Percentiles rank a stretch among this genome's conserved stretches.
Evolutionary conservation across 2,113 vertebrate genomes (phyloP).

Genomic region (Sialia sialis): DNA sequence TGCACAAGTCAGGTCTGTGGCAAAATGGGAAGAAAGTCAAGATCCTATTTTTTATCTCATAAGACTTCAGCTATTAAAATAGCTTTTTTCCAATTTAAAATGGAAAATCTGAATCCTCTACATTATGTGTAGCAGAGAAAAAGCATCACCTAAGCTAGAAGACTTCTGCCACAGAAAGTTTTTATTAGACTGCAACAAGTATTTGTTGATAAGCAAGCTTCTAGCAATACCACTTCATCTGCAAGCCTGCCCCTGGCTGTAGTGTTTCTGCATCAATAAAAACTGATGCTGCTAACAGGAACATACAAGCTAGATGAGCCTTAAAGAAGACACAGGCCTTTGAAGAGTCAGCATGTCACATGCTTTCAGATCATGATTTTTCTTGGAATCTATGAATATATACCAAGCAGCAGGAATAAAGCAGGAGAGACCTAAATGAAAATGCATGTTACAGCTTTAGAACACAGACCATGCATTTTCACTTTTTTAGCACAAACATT

Average conservation of each 20-base stretch:
- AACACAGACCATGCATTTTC: not conserved
- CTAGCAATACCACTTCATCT: not conserved
- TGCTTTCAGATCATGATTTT: not conserved
- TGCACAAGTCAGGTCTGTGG: not conserved
- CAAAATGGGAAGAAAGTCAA: not conserved
- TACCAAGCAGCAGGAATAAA: not conserved
- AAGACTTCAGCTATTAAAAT: not conserved
- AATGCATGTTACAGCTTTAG: not conserved
- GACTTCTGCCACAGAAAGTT: not conserved
- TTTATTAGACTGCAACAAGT: not conserved
- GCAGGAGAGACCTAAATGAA: not conserved
- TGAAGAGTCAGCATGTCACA: not conserved
- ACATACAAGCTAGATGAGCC: not conserved
- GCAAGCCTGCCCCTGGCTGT: not conserved
- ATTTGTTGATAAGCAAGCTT: not conserved
- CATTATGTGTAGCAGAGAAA: not conserved
- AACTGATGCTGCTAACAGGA: not conserved
- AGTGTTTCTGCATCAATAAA: not conserved
- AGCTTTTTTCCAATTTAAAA: not conserved
- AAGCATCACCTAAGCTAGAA: not conserved
- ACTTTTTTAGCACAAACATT: not conserved
- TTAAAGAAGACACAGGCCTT: not conserved
- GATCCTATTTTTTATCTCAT: not conserved
- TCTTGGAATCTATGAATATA: not conserved
- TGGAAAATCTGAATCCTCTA: not conserved